Base-by-base conservation (phyloP, 35 echinoderm and acorn worm species). In the Heliocidaris tuberculata region DNA sequence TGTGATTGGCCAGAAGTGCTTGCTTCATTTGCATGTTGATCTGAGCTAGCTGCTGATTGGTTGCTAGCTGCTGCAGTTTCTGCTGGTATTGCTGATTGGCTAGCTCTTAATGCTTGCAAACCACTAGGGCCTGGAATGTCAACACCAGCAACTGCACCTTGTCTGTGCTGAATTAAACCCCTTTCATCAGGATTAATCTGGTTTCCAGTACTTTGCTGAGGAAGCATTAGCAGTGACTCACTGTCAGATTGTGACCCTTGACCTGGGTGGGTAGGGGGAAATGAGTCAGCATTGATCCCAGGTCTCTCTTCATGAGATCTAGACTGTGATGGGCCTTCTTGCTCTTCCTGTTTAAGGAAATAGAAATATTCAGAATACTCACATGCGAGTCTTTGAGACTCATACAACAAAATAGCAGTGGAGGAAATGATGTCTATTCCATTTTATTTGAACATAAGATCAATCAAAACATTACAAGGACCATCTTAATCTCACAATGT, bases 51-150 rank as follows among this genome's bases (percentile, higher is more conserved):
- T 17, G 87, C 87, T 89, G 70, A 85, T 1, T 85, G 70, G 15
- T 85, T 42, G 35, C 35, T 3, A 42, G 35, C 4, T 1, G 70
- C 15, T 16, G 70, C 70, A 85, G 70, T 85, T 85, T 85, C 70
- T 85, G n/a, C 70, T 85, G 15, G 15, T 29, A 15, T 85, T 85
- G 32, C 24, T 89, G 91, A 32, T 93, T 30, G 47, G 91, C 91
- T 30, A 59, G 91, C 50, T 30, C 48, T 48, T 11, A 52, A 29
- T 13, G 91, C 27, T 30, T 59, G 48, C 17, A 93, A 59, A 59
- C 91, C 91, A 93, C 50, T 93, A 15, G 91, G 91, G 48, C 91
- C 91, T 56, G 47, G 91, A 31, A 59, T 30, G 9, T 93, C 48
- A 3, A 59, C n/a, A 31, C 56, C 48, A 49, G 29, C 21, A 24